Conservation (phyloP, 1,140 invertebrate genomes). For the Agrypnia vestita region DNA sequence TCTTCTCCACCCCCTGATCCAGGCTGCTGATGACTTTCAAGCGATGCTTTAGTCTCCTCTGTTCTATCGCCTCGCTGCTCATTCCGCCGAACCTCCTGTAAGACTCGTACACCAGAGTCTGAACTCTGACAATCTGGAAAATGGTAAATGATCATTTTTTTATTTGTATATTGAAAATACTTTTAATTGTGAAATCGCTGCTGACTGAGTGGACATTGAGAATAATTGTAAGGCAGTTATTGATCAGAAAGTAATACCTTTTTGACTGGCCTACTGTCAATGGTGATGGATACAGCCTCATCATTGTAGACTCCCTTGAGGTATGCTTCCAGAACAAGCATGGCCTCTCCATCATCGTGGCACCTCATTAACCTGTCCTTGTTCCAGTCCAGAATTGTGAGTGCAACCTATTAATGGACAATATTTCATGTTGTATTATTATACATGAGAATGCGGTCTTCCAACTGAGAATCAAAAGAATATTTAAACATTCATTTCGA, state of each 20-base stretch:
- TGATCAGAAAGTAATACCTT: constrained; percentile 63
- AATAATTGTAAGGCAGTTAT: too few relatives aligned
- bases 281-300: constrained; percentile 76
- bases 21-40: constrained; percentile 93
- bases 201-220: too few relatives aligned
- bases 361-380: constrained; percentile 88
- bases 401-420: constrained; percentile 81
- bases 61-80: constrained; percentile 90
- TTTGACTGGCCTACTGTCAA: constrained; percentile 69
- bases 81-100: constrained; percentile 89
- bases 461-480: too few relatives aligned
- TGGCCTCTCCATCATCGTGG: constrained; percentile 96
- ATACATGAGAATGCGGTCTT: too few relatives aligned
- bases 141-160: too few relatives aligned
- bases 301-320: constrained; percentile 91
- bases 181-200: too few relatives aligned
- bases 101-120: constrained; percentile 90
- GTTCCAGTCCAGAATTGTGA: constrained; percentile 92
- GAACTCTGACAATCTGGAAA: constrained; percentile 76
- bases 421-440: too few relatives aligned
- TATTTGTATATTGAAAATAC: too few relatives aligned
- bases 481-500: too few relatives aligned
- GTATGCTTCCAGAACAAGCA: constrained; percentile 91
- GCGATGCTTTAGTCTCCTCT: constrained; percentile 92
- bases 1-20: constrained; percentile 93